Evolutionary conservation across 2,888 invertebrate genomes (phyloP).

Genomic region (Malacosoma neustria): DNA sequence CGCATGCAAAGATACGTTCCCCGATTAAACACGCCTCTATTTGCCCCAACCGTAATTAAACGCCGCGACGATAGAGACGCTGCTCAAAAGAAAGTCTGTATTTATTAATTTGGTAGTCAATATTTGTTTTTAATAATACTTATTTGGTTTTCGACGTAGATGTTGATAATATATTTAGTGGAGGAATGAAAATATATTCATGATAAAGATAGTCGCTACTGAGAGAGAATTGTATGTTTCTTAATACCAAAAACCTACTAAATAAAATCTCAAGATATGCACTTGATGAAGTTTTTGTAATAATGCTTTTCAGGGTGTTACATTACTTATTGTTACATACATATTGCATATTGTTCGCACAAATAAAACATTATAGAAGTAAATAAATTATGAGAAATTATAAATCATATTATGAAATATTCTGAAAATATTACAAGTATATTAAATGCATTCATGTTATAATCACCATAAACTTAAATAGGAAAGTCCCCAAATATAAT

Average conservation of each 20-base stretch:
- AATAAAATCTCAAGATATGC: too few relatives aligned
- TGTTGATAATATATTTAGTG: neutral
- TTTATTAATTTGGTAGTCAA: conserved; percentile 66
- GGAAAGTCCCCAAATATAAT: conserved; percentile 61
- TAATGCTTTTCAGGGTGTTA: too few relatives aligned
- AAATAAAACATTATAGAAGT: too few relatives aligned
- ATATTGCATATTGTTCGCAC: too few relatives aligned
- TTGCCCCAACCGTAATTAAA: conserved; percentile 62
- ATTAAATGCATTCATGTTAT: neutral
- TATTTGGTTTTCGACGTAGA: conserved; percentile 30
- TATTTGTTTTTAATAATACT: conserved; percentile 66
- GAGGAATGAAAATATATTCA: neutral
- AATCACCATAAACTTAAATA: conserved; percentile 52
- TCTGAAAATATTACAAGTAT: too few relatives aligned
- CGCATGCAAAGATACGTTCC: conserved; percentile 61
- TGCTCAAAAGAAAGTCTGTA: conserved; percentile 63
- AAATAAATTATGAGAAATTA: too few relatives aligned
- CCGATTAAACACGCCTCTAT: conserved; percentile 57
- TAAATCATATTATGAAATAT: too few relatives aligned
- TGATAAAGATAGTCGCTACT: neutral
- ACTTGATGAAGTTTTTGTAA: too few relatives aligned
- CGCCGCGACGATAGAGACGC: conserved; percentile 38
- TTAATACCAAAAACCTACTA: neutral
- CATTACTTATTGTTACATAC: too few relatives aligned
- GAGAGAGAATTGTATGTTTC: neutral